phyloP scores from a whole-genome alignment of 2,888 invertebrate genomes.

The Epinotia nisella region DNA sequence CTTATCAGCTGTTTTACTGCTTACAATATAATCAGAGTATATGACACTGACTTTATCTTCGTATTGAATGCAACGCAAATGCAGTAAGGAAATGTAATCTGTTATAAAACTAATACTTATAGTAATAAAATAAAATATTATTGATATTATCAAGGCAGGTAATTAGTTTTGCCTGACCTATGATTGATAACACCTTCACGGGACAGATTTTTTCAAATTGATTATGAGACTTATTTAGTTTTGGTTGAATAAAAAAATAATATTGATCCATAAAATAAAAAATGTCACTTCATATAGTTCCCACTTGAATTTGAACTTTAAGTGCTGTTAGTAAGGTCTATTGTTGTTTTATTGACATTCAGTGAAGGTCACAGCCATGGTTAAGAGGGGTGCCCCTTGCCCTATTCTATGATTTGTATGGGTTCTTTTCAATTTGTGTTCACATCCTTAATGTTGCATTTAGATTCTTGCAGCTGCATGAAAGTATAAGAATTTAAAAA shows the following conservation, averaged over 20 bases:
- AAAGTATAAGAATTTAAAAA: neutral
- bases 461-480: conserved; percentile 10
- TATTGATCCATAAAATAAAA: neutral
- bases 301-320: neutral
- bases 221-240: too few relatives aligned
- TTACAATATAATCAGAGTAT: conserved; percentile 9
- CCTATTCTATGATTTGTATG: conserved; percentile 9
- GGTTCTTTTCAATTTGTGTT: conserved; percentile 15
- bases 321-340: neutral
- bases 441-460: conserved; percentile 11
- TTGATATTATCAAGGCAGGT: neutral
- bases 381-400: neutral
- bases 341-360: conserved; percentile 18
- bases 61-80: conserved; percentile 7
- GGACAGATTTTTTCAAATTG: too few relatives aligned
- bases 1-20: conserved; percentile 34
- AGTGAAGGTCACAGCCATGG: conserved; percentile 26
- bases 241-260: neutral
- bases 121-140: neutral
- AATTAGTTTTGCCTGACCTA: neutral
- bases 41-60: conserved; percentile 17
- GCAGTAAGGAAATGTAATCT: conserved; percentile 11
- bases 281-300: too few relatives aligned
- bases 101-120: conserved; percentile 6
- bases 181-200: too few relatives aligned